phyloP scores from a whole-genome alignment of 2,797 vertebrate genomes.

The Melanotaenia maccullochi region DNA sequence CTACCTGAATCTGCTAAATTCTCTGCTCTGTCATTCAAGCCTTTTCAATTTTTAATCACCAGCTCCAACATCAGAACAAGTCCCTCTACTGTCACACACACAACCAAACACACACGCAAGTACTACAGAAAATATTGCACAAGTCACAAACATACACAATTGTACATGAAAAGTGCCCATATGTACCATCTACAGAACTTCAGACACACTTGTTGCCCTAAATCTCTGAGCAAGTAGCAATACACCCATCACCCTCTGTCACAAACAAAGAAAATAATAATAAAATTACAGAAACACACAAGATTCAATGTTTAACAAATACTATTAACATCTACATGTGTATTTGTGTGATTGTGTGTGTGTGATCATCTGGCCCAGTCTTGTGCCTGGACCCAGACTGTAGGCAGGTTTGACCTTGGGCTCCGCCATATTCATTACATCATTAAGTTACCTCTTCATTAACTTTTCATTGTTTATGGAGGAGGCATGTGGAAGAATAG shows the following conservation, averaged over 20 bases:
- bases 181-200: slow-evolving; percentile 26
- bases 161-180: slow-evolving; percentile 4
- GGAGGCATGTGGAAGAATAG: slow-evolving; percentile 67
- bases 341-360: slow-evolving; percentile 20
- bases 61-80: slow-evolving; percentile 72
- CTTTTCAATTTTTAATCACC: slow-evolving; percentile 85
- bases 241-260: background rate
- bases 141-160: background rate
- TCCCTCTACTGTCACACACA: slow-evolving; percentile 46
- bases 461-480: slow-evolving; percentile 89
- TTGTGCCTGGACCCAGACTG: slow-evolving; percentile 67
- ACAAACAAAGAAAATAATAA: slow-evolving; percentile 11
- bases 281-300: background rate
- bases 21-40: slow-evolving; percentile 80
- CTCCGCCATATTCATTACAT: slow-evolving; percentile 88
- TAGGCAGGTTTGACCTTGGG: slow-evolving; percentile 84
- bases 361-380: slow-evolving; percentile 64
- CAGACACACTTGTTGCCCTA: slow-evolving; percentile 20
- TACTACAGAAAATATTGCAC: background rate
- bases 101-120: slow-evolving; percentile 20
- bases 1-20: slow-evolving; percentile 76
- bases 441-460: slow-evolving; percentile 91
- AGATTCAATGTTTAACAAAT: slow-evolving; percentile 22
- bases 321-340: slow-evolving; percentile 32
- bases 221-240: slow-evolving; percentile 2